Evolutionary conservation across 2,113 vertebrate genomes (phyloP).

Genomic region (Gopherus evgoodei): DNA sequence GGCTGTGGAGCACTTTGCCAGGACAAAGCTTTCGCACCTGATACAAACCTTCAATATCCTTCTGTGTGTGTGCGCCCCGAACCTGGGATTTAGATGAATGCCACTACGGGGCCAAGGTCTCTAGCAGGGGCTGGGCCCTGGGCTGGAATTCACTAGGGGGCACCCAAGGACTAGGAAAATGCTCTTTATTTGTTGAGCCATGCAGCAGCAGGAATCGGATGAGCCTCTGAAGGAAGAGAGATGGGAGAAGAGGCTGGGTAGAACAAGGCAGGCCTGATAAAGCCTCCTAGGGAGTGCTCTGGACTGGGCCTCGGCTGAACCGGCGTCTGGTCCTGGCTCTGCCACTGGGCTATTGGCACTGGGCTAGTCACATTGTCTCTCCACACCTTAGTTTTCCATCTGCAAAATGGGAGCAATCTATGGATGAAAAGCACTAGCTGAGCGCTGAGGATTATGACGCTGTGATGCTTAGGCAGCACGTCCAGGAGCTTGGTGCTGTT

Average conservation of each 20-base stretch:
- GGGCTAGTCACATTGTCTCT: background rate
- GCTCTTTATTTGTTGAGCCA: background rate
- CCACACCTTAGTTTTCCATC: background rate
- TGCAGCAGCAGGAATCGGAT: background rate
- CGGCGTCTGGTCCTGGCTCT: background rate
- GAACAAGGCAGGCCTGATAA: background rate
- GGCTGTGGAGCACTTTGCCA: background rate
- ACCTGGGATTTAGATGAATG: background rate
- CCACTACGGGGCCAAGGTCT: background rate
- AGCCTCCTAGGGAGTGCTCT: background rate
- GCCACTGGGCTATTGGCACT: background rate
- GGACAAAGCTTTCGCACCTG: background rate
- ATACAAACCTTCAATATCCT: background rate
- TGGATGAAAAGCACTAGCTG: too few species aligned
- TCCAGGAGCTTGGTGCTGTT: background rate
- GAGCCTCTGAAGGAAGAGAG: background rate
- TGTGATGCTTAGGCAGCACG: background rate
- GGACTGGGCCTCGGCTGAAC: background rate
- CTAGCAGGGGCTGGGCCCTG: background rate
- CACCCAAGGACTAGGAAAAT: slow-evolving; percentile 34
- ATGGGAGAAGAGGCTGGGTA: too few species aligned
- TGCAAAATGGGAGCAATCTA: background rate
- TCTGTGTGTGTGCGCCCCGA: background rate
- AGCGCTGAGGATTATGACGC: background rate
- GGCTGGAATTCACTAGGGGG: slow-evolving; percentile 49